Base-by-base conservation (phyloP, 1,140 invertebrate genomes). In the Heliconius hermathena region DNA sequence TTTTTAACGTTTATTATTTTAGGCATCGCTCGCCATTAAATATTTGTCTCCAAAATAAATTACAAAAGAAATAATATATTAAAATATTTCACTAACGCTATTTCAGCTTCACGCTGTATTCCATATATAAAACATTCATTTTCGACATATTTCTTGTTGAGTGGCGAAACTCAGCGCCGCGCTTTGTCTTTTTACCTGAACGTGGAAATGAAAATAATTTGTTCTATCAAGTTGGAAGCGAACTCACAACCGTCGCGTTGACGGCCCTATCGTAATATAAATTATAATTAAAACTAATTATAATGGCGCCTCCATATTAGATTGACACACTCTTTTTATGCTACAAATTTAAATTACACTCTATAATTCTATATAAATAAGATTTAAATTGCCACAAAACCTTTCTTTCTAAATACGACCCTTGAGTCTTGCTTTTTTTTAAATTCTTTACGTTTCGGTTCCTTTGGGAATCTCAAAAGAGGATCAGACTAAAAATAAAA, bases 281-380 rank as follows among this genome's bases (percentile, higher is more conserved):
- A 79, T 71, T 74, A 72, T 79, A 77, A 79, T 79, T 82, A 77
- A 38, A 70, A 66, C 72, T 77, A 77, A 80, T 80, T 80, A 79
- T 79, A 83, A 71, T 70, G 82, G 80, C 77, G 77, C 80, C 80
- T 81, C 77, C 77, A 78, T 72, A 81, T 81, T 83, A 81, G 81
- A 83, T 83, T 81, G 80, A 66, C 22, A 66, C 2, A 16, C n/a
- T 38, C 6, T 38, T 38, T 72, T 41, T 11, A 20, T 16, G 18
- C 16, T 36, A 29, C 5, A 38, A 26, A 60, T 22, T 26, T 5
- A 66, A 26, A 26, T 13, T 22, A 66, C 26, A 66, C 11, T 66
- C 22, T 66, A 16, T 66, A 13, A 3, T 3, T 3, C 13, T 26
- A n/a, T 8, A 36, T 1, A 13, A 29, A 26, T 13, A 66, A 66